phyloP scores from a whole-genome alignment of 2,113 vertebrate species.

The Falco punctatus region DNA sequence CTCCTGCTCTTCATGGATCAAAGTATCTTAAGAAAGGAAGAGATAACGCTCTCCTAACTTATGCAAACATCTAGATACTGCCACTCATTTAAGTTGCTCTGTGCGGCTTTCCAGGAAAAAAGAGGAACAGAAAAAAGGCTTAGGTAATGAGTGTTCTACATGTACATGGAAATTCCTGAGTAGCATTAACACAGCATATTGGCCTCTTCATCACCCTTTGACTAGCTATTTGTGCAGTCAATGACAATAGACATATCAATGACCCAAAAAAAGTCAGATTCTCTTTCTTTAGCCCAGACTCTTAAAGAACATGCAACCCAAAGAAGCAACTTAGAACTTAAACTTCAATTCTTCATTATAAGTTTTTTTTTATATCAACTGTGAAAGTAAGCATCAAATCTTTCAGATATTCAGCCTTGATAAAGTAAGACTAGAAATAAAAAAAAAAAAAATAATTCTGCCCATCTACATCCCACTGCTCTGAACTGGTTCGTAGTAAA shows the following conservation, averaged over 20 bases:
- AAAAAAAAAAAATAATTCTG: background rate
- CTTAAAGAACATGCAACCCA: background rate
- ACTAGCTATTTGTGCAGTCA: background rate
- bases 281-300: background rate
- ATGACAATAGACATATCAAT: background rate
- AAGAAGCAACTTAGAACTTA: background rate
- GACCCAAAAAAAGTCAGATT: background rate
- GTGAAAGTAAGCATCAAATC: background rate
- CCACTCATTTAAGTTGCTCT: background rate
- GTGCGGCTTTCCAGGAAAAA: background rate
- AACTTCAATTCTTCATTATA: background rate
- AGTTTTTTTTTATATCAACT: background rate
- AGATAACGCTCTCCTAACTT: background rate
- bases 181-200: background rate
- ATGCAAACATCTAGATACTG: background rate
- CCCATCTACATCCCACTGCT: background rate
- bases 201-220: background rate
- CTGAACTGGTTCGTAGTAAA: background rate
- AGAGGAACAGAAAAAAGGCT: background rate
- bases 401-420: background rate
- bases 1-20: background rate
- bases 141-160: background rate
- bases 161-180: background rate
- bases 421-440: too few relatives aligned
- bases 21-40: background rate